A percentile compares a stretch with the other conserved stretches of the same genome.
These are phyloP conservation scores for Zonitis immaculata DNA, from an alignment of 2,888 invertebrate species.

Conservation along the genomic window DNA sequence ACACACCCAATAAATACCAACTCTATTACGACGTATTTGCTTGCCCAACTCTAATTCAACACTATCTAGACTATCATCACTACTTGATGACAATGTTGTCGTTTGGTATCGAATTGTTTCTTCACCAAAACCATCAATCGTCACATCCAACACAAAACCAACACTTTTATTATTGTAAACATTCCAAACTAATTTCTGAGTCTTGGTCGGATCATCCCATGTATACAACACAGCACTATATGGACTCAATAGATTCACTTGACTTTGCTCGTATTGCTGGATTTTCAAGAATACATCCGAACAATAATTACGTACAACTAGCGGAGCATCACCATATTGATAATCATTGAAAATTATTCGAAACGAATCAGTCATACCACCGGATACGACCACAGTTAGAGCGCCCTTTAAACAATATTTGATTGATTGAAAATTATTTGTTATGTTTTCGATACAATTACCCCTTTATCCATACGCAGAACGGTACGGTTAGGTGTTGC, in stretches of 20 bases:
- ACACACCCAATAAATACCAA: constrained; percentile 75
- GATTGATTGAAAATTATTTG: too few species aligned
- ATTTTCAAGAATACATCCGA: constrained; percentile 76
- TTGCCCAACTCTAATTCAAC: constrained; percentile 49
- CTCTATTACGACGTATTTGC: constrained; percentile 68
- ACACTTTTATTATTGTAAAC: constrained; percentile 73
- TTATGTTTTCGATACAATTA: too few species aligned
- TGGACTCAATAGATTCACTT: constrained; percentile 71
- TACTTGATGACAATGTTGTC: constrained; percentile 52
- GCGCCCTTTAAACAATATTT: constrained; percentile 54
- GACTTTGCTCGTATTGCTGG: constrained; percentile 59
- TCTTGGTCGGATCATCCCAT: constrained; percentile 78
- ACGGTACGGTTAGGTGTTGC: constrained; percentile 66
- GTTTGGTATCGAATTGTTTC: constrained; percentile 69
- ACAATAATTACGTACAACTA: constrained; percentile 78
- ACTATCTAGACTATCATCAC: constrained; percentile 52
- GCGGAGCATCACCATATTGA: constrained; percentile 71
- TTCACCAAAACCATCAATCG: constrained; percentile 66
- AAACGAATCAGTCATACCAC: constrained; percentile 69
- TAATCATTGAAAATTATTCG: constrained; percentile 73
- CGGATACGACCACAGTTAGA: constrained; percentile 65
- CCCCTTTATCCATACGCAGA: constrained; percentile 78
- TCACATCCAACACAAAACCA: constrained; percentile 68
- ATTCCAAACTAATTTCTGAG: constrained; percentile 72
- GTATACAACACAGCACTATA: constrained; percentile 73